A percentile compares a stretch with the other conserved stretches of the same genome.
Conservation (phyloP, 2,888 invertebrate genomes). For the Reticulitermes lucifugus region DNA sequence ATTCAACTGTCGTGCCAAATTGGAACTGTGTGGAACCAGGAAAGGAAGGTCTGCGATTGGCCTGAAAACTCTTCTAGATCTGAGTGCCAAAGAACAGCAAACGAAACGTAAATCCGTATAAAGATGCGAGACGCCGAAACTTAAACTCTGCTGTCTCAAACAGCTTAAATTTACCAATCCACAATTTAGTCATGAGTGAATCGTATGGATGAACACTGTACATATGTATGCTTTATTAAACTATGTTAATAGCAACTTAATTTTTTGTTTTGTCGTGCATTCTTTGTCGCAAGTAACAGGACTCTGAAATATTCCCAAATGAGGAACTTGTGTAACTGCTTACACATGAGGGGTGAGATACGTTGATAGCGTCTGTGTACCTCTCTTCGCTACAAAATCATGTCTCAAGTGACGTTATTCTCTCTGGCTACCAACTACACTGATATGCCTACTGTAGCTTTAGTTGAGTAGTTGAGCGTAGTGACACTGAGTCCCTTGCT, state of each 20-base stretch:
- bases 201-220: background rate
- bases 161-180: background rate
- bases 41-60: constrained; percentile 84
- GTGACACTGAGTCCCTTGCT: too few species aligned
- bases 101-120: background rate
- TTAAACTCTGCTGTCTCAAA: background rate
- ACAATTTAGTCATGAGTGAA: background rate
- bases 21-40: constrained; percentile 80
- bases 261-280: background rate
- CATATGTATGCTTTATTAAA: background rate
- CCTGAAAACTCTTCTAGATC: constrained; percentile 61
- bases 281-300: too few species aligned
- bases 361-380: too few species aligned
- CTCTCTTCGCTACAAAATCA: too few species aligned
- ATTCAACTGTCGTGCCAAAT: constrained; percentile 78
- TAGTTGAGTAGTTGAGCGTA: too few species aligned
- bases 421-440: too few species aligned
- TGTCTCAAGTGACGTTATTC: too few species aligned
- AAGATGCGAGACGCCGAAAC: background rate
- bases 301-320: too few species aligned
- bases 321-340: too few species aligned
- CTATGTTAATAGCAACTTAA: background rate
- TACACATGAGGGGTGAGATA: too few species aligned
- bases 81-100: background rate
- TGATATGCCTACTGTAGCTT: too few species aligned